These are phyloP conservation scores for Gallinago undulata DNA, from an alignment of 2,113 vertebrate species.

Conservation along the genomic window DNA sequence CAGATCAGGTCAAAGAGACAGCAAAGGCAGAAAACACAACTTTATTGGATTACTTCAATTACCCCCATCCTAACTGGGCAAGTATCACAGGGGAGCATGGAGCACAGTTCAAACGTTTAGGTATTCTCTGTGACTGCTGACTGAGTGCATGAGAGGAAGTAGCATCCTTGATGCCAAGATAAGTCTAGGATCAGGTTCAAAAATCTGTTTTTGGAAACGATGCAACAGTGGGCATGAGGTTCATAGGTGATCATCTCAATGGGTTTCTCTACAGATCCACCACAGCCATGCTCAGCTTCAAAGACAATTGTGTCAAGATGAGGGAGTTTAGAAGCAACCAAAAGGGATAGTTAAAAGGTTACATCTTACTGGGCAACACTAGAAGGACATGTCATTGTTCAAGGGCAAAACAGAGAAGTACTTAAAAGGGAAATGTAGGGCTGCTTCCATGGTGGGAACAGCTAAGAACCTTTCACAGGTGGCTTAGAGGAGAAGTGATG, in stretches of 20 bases:
- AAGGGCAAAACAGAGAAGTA: background rate
- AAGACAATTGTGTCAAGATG: background rate
- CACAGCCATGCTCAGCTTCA: background rate
- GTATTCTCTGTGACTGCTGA: background rate
- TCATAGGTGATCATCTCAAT: background rate
- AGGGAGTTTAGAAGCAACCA: background rate
- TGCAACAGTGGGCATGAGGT: background rate
- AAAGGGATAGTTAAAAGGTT: background rate
- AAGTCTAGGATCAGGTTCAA: background rate
- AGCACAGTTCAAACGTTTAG: background rate
- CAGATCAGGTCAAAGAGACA: background rate
- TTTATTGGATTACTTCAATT: background rate
- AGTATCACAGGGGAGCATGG: background rate
- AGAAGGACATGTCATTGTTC: background rate
- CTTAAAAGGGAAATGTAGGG: background rate
- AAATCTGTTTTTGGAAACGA: background rate
- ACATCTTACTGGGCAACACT: background rate
- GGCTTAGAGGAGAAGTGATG: background rate
- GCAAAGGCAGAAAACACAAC: background rate
- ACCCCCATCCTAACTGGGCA: background rate
- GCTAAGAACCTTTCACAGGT: background rate
- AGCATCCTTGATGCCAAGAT: background rate
- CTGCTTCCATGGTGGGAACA: background rate
- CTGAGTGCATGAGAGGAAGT: background rate
- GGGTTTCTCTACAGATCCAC: background rate